phyloP scores from a whole-genome alignment of 2,797 vertebrate genomes.

The Miichthys miiuy region DNA sequence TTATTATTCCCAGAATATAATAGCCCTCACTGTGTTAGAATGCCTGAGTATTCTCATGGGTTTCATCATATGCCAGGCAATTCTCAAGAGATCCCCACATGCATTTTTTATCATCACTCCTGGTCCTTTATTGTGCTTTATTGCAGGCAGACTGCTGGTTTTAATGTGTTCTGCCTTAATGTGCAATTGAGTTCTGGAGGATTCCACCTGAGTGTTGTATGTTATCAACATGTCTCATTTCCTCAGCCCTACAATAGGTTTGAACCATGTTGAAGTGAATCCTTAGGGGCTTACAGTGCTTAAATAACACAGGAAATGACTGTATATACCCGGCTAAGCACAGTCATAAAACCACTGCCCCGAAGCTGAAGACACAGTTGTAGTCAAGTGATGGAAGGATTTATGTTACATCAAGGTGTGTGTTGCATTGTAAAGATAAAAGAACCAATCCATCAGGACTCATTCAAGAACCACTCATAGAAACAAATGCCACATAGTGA shows the following conservation, averaged over 20 bases:
- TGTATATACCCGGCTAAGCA: not conserved
- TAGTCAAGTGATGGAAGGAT: conserved; percentile 11
- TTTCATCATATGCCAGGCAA: conserved; percentile 3
- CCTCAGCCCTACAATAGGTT: not conserved
- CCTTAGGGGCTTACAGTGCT: conserved; percentile 7
- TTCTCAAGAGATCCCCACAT: conserved; percentile 11
- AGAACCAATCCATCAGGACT: not conserved
- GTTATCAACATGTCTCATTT: conserved; percentile 36
- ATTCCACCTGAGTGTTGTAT: conserved; percentile 28
- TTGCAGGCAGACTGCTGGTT: conserved; percentile 22
- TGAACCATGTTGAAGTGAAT: conserved; percentile 6
- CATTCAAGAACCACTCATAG: not conserved
- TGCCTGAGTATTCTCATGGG: conserved; percentile 4
- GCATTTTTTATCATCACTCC: conserved; percentile 22
- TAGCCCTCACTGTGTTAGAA: conserved; percentile 5
- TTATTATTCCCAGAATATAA: conserved; percentile 6
- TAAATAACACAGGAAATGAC: conserved; percentile 26
- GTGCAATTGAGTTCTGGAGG: conserved; percentile 27
- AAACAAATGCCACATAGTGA: not conserved
- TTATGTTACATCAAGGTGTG: not conserved
- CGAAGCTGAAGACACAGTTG: not conserved
- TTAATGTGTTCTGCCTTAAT: conserved; percentile 31
- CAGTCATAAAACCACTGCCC: not conserved
- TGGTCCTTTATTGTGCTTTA: conserved; percentile 16
- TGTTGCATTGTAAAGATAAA: not conserved